These are phyloP conservation scores for Alosa alosa DNA, from an alignment of 2,113 vertebrate genomes.

Conservation along the genomic window DNA sequence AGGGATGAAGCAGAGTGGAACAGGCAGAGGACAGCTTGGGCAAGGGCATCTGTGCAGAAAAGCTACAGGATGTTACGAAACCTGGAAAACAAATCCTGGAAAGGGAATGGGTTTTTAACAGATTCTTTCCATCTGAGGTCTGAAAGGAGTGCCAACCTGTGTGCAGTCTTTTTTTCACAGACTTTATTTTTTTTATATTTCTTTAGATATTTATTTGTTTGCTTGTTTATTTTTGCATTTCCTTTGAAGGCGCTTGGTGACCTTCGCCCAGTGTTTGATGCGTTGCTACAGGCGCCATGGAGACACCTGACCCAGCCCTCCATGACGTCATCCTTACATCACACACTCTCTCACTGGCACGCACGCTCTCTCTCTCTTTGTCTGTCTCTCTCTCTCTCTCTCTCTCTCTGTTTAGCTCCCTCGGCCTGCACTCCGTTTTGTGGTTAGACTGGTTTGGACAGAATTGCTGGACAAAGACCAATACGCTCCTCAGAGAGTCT, in stretches of 20 bases:
- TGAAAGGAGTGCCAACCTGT: not conserved
- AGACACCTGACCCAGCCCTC: not conserved
- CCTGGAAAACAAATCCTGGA: not conserved
- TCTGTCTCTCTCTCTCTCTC: slow-evolving; percentile 30
- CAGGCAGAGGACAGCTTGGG: not conserved
- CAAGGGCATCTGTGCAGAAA: not conserved
- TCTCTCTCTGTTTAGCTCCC: slow-evolving; percentile 35
- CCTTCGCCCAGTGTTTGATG: not conserved
- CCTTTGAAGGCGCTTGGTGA: not conserved
- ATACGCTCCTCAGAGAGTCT: not conserved
- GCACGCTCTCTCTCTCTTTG: not conserved
- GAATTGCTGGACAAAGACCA: not conserved
- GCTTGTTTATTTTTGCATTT: not conserved
- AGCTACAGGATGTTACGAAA: not conserved
- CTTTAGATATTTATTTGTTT: not conserved
- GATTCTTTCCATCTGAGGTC: not conserved
- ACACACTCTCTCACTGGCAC: slow-evolving; percentile 13
- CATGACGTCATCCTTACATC: slow-evolving; percentile 36
- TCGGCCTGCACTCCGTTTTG: slow-evolving; percentile 17
- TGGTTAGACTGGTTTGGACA: not conserved
- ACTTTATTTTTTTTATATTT: not conserved
- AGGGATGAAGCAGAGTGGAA: not conserved
- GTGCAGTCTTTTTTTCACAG: not conserved
- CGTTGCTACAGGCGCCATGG: not conserved
- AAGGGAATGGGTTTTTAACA: not conserved